phyloP scores from a whole-genome alignment of 2,113 vertebrate species.

The Camarhynchus parvulus region DNA sequence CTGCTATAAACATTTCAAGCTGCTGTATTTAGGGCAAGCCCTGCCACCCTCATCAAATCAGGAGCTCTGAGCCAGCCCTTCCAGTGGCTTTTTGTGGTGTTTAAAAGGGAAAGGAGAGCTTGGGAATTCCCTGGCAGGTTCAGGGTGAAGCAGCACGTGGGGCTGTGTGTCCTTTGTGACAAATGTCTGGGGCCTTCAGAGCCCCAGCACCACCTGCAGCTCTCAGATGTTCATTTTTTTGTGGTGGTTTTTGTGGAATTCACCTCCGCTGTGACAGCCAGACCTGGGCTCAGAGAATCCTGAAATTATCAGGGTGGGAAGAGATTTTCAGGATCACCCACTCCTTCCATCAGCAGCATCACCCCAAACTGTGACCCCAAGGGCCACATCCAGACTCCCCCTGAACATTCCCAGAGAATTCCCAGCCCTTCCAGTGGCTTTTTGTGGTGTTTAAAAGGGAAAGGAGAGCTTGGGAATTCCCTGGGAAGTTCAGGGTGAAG shows the following conservation, averaged over 20 bases:
- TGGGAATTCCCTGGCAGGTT: background rate
- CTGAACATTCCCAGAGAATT: no score
- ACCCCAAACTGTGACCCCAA: no score
- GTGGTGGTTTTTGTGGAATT: no score
- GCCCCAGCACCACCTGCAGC: background rate
- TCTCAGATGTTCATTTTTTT: background rate
- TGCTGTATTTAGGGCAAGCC: background rate
- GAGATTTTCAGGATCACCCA: no score
- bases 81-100: background rate
- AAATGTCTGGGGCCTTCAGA: background rate
- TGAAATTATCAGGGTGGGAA: no score
- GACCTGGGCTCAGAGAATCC: no score
- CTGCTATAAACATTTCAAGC: background rate
- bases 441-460: background rate
- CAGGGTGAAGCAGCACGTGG: fast-evolving
- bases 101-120: background rate
- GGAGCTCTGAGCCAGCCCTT: background rate
- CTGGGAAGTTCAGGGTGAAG: background rate
- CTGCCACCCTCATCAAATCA: background rate
- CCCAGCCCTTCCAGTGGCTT: background rate
- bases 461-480: background rate
- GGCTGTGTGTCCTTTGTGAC: background rate
- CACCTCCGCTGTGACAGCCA: no score
- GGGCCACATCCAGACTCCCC: no score
- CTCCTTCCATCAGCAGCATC: no score